Conservation (phyloP, 2,113 vertebrate species). For the Amphiprion percula region DNA sequence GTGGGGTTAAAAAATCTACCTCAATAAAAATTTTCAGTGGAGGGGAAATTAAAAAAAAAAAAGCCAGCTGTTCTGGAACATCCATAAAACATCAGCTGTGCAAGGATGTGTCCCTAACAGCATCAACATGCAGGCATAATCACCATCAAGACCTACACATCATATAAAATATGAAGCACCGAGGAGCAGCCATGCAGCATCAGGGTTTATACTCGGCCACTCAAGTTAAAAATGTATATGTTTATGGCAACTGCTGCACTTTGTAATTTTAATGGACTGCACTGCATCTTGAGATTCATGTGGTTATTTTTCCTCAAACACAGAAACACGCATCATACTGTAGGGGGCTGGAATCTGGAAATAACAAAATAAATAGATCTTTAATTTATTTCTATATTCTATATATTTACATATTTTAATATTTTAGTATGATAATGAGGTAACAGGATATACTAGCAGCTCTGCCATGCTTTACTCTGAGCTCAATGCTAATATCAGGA, state of each 20-base stretch:
- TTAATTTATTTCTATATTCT: not conserved
- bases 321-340: not conserved
- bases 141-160: conserved; percentile 46
- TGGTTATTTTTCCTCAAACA: not conserved
- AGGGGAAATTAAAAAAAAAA: conserved; percentile 45
- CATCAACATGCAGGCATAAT: conserved; percentile 38
- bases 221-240: conserved; percentile 54
- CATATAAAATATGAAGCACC: conserved; percentile 66
- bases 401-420: too few relatives aligned
- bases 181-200: conserved; percentile 11
- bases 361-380: not conserved
- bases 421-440: too few relatives aligned
- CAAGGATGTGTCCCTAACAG: conserved; percentile 24
- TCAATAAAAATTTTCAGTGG: conserved; percentile 13
- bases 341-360: not conserved
- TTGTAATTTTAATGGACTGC: conserved; percentile 30
- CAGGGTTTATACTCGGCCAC: not conserved
- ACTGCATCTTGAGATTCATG: not conserved
- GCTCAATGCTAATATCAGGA: too few relatives aligned
- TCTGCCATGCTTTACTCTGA: too few relatives aligned
- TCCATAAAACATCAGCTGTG: conserved; percentile 69
- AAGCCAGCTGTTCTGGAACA: conserved; percentile 53
- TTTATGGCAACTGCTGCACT: not conserved
- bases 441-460: too few relatives aligned
- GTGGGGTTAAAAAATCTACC: not conserved